phyloP scores from a whole-genome alignment of 2,888 invertebrate species.

The Dioctria rufipes region DNA sequence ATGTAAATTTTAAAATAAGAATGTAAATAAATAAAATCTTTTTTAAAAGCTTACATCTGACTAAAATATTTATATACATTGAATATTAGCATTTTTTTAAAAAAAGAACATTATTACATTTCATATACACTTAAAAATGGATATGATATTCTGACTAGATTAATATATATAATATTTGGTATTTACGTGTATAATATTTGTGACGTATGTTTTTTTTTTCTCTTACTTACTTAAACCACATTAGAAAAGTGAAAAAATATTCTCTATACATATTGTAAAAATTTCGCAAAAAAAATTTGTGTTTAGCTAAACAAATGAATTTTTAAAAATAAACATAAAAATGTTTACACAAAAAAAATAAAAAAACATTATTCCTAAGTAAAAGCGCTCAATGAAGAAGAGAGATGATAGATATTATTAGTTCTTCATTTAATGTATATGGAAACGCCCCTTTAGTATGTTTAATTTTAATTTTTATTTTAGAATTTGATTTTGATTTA shows the following conservation, averaged over 20 bases:
- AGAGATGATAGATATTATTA: too few species aligned
- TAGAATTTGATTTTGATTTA: slow-evolving; percentile 46
- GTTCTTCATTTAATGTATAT: too few species aligned
- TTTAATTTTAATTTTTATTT: slow-evolving; percentile 20
- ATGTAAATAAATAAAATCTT: neutral
- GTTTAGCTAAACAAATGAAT: slow-evolving; percentile 26
- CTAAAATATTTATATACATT: slow-evolving; percentile 17
- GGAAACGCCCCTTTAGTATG: neutral
- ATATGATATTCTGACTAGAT: slow-evolving; percentile 7
- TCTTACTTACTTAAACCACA: slow-evolving; percentile 14
- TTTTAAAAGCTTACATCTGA: slow-evolving; percentile 10
- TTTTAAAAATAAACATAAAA: neutral
- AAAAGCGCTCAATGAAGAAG: neutral
- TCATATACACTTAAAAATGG: slow-evolving; percentile 29
- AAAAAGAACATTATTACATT: slow-evolving; percentile 44
- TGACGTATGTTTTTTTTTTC: slow-evolving; percentile 8
- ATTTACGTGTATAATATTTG: slow-evolving; percentile 37
- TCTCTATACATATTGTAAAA: slow-evolving; percentile 35
- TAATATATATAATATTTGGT: neutral
- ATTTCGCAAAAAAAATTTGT: slow-evolving; percentile 26
- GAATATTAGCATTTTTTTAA: slow-evolving; percentile 9
- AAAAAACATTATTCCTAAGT: neutral
- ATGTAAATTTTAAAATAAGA: neutral
- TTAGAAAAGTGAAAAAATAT: slow-evolving; percentile 55
- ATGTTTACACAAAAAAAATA: slow-evolving; percentile 1